These are phyloP conservation scores for Arrhamphus sclerolepis DNA, from an alignment of 2,797 vertebrate species.

Conservation along the genomic window DNA sequence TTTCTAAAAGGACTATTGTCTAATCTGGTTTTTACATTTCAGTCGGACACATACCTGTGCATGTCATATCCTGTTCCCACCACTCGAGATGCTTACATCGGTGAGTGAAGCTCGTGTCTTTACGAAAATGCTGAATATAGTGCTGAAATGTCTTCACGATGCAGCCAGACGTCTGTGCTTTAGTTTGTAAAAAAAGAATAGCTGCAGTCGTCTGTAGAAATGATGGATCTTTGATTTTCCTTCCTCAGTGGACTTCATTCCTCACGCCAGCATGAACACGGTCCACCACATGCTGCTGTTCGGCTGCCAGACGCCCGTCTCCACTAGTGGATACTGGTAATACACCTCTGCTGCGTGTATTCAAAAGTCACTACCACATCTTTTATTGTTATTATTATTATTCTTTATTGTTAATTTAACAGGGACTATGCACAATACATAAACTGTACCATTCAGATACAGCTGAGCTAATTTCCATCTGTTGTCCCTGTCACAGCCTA, in stretches of 20 bases:
- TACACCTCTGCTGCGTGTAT: slow-evolving; percentile 13
- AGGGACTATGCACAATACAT: no score
- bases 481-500: no score
- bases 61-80: slow-evolving; percentile 86
- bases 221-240: slow-evolving; percentile 43
- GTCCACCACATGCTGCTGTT: slow-evolving; percentile 97
- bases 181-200: no score
- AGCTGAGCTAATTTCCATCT: no score
- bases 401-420: no score
- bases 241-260: slow-evolving; percentile 93
- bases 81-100: slow-evolving; percentile 87
- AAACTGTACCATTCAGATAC: no score
- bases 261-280: slow-evolving; percentile 94
- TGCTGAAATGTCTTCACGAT: background rate
- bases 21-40: slow-evolving; percentile 48
- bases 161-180: no score
- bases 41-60: slow-evolving; percentile 97
- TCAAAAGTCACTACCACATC: no score
- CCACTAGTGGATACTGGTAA: slow-evolving; percentile 91
- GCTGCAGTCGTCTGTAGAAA: no score
- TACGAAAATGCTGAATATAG: no score
- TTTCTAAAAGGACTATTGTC: no score
- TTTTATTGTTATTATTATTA: no score
- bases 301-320: slow-evolving; percentile 89
- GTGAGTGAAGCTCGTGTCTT: slow-evolving; percentile 78